Conservation (phyloP, 2,113 vertebrate genomes). For the Pachyramphus minor region DNA sequence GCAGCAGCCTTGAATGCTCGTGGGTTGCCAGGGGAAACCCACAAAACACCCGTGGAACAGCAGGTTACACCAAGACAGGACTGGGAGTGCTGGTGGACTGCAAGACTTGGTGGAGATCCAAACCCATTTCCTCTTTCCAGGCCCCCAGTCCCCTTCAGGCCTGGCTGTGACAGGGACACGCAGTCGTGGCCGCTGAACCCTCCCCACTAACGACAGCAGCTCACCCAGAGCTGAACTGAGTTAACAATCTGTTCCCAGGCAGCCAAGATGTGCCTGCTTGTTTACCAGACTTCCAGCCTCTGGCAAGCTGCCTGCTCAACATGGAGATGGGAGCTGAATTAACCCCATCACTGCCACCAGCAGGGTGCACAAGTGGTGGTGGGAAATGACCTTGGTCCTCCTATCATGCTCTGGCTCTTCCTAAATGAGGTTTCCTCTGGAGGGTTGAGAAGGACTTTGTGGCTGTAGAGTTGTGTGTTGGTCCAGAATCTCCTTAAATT, state of each 20-base stretch:
- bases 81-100: neutral
- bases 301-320: slow-evolving; percentile 17
- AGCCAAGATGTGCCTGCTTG: slow-evolving; percentile 34
- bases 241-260: slow-evolving; percentile 22
- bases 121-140: neutral
- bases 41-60: neutral
- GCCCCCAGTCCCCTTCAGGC: neutral
- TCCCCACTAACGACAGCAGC: neutral
- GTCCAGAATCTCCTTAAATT: neutral
- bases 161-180: neutral
- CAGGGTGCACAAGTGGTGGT: neutral
- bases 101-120: neutral
- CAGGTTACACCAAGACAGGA: neutral
- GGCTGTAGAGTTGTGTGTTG: neutral
- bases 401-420: neutral
- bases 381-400: neutral
- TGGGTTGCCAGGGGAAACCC: neutral
- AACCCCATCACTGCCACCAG: neutral
- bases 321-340: neutral
- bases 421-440: neutral
- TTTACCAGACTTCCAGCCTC: slow-evolving; percentile 15
- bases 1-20: neutral
- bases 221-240: neutral
- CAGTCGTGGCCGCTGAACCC: neutral
- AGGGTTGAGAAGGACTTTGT: neutral